Conservation (phyloP, 2,113 vertebrate genomes). For the Sinocyclocheilus grahami region DNA sequence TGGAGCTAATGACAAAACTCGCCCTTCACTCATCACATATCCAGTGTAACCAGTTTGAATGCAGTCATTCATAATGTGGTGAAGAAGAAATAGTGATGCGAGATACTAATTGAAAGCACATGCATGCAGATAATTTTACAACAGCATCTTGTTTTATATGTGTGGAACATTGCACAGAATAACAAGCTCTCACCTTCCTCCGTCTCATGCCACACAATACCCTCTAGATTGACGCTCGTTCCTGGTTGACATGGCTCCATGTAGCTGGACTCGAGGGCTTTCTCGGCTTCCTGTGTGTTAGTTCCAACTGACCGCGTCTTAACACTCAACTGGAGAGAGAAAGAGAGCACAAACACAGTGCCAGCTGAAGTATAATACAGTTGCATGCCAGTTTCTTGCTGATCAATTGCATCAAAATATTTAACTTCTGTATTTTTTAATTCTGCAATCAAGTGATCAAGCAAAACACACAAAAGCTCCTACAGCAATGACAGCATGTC, state of each 20-base stretch:
- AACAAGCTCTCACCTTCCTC: slow-evolving; percentile 83
- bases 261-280: slow-evolving; percentile 85
- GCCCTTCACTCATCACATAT: background rate
- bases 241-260: slow-evolving; percentile 90
- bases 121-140: too few species aligned
- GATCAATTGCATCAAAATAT: background rate
- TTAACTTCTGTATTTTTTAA: background rate
- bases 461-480: background rate
- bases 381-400: background rate
- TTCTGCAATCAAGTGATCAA: background rate
- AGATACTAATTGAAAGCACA: background rate
- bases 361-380: background rate
- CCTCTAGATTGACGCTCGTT: slow-evolving; percentile 90
- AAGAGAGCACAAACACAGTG: background rate
- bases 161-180: background rate
- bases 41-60: background rate
- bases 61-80: background rate
- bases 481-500: background rate
- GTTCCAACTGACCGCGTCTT: slow-evolving; percentile 88
- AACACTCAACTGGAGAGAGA: slow-evolving; percentile 84
- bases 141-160: background rate
- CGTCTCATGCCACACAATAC: slow-evolving; percentile 92
- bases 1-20: slow-evolving; percentile 39
- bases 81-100: background rate
- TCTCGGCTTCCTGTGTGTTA: slow-evolving; percentile 87